Percentiles rank a stretch among this genome's conserved stretches.
Evolutionary conservation across 2,113 vertebrate genomes (phyloP).

Genomic region (Pantherophis guttatus): DNA sequence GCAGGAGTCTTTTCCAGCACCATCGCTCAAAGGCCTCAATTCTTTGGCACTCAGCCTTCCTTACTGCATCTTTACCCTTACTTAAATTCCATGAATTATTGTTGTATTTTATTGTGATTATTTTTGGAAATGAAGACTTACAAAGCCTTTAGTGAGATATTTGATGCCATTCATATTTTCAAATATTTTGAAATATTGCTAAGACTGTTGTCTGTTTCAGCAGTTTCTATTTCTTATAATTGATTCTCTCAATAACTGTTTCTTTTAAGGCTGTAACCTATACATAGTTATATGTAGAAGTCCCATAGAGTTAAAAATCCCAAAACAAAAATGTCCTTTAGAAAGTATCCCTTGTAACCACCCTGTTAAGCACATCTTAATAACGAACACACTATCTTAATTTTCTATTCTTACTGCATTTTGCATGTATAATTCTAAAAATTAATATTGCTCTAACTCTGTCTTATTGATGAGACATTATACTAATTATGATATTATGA

Average conservation of each 20-base stretch:
- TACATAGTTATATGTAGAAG: not conserved
- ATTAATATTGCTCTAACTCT: not conserved
- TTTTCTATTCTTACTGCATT: conserved; percentile 32
- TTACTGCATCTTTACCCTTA: too few relatives aligned
- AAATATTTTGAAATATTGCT: too few relatives aligned
- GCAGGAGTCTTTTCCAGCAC: too few relatives aligned
- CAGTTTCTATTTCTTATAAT: not conserved
- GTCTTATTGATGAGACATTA: conserved; percentile 5
- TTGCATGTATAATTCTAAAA: conserved; percentile 28
- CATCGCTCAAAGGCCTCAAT: too few relatives aligned
- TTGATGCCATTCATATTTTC: not conserved
- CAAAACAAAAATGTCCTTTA: too few relatives aligned
- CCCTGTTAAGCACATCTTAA: conserved; percentile 18
- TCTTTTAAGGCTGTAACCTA: not conserved
- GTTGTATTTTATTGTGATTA: not conserved
- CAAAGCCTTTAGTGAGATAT: not conserved
- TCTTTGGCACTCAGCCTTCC: too few relatives aligned
- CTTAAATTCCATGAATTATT: not conserved
- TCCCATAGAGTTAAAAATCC: not conserved
- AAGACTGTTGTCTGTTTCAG: not conserved
- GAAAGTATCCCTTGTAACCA: not conserved
- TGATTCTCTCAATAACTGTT: not conserved
- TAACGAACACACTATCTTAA: conserved; percentile 3
- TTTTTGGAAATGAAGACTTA: not conserved
- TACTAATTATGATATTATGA: not conserved